Percentiles rank a stretch among this genome's conserved stretches.
These are phyloP conservation scores for Phaetusa simplex DNA, from an alignment of 2,113 vertebrate species.

Conservation along the genomic window DNA sequence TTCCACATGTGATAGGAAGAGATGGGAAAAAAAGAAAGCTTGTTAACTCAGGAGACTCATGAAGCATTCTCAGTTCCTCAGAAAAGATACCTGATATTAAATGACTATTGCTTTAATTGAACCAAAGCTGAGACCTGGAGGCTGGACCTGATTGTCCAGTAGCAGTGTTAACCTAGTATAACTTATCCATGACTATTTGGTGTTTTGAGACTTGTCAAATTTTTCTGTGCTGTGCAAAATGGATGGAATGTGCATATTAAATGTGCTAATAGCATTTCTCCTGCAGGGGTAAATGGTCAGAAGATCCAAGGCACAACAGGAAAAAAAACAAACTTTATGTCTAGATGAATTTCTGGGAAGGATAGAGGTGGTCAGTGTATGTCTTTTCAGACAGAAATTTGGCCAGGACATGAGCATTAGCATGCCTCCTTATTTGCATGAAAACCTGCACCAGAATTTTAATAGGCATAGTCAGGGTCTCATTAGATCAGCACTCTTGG, in stretches of 20 bases:
- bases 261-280: not conserved
- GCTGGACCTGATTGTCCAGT: not conserved
- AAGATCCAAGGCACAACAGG: not conserved
- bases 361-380: not conserved
- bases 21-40: not conserved
- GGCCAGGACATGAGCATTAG: not conserved
- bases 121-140: not conserved
- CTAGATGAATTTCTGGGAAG: not conserved
- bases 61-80: not conserved
- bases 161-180: not conserved
- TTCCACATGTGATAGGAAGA: not conserved
- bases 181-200: not conserved
- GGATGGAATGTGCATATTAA: not conserved
- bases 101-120: not conserved
- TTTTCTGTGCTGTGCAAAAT: not conserved
- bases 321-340: not conserved
- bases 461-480: not conserved
- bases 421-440: not conserved
- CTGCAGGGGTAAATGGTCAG: not conserved
- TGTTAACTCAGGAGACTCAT: not conserved
- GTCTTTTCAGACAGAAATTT: slow-evolving; percentile 26
- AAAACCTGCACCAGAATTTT: not conserved
- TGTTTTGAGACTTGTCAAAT: not conserved
- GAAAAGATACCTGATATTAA: not conserved
- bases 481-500: not conserved